Evolutionary conservation across 2,888 invertebrate species (phyloP).

Genomic region (Cephus nigrinus): DNA sequence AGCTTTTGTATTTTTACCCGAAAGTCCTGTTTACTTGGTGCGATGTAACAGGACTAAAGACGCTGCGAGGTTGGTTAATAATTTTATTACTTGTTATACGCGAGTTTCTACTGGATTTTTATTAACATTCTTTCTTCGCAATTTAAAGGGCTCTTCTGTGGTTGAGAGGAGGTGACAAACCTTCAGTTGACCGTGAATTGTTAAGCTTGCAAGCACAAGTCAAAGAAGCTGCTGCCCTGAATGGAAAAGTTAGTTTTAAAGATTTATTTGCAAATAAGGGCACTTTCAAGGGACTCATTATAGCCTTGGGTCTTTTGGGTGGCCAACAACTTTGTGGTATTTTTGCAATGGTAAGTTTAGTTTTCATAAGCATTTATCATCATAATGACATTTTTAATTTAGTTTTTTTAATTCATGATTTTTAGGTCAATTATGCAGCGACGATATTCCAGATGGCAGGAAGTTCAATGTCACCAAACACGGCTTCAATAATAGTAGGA

Average conservation of each 20-base stretch:
- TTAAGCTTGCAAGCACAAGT: constrained; percentile 41
- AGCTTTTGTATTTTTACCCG: constrained; percentile 68
- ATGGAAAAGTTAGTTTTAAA: constrained; percentile 37
- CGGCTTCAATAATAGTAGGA: constrained; percentile 73
- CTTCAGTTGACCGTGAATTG: constrained; percentile 49
- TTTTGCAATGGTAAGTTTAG: constrained; percentile 62
- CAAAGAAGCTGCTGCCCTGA: constrained; percentile 37
- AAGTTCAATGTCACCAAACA: constrained; percentile 67
- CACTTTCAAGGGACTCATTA: constrained; percentile 58
- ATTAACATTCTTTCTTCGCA: background rate
- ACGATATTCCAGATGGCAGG: constrained; percentile 70
- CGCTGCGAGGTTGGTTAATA: constrained; percentile 58
- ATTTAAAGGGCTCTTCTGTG: constrained; percentile 49
- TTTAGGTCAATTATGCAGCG: constrained; percentile 67
- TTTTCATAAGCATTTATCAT: constrained; percentile 35
- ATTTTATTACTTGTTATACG: constrained; percentile 30
- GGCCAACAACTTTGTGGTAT: constrained; percentile 67
- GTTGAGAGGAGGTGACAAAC: constrained; percentile 49
- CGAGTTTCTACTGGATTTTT: background rate
- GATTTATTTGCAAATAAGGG: constrained; percentile 62
- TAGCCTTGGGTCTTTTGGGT: constrained; percentile 58
- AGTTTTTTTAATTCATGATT: background rate
- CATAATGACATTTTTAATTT: background rate
- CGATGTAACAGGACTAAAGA: constrained; percentile 59
- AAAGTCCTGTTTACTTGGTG: constrained; percentile 69